Evolutionary conservation across 2,797 vertebrate genomes (phyloP), one percentile per base, ranked within the genome.

Genomic region (Siniperca scherzeri): DNA sequence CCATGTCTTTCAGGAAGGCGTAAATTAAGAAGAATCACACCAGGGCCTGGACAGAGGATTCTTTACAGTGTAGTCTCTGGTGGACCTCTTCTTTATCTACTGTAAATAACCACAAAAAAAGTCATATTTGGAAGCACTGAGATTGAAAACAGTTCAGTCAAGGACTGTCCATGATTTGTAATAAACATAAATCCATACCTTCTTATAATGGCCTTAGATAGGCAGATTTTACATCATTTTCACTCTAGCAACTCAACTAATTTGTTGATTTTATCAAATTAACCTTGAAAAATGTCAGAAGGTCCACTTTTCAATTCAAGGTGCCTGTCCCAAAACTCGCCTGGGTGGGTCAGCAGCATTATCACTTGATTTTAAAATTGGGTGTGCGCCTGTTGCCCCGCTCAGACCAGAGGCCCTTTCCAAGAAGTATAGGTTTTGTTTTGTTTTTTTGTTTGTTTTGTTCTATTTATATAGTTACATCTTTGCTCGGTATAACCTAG

Each of bases 21-120:
- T 33, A 76, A 65, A 81, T 68, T 48, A 57, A 80, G 61, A 80
- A 57, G 70, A 74, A 80, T 77, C 22, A 27, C 53, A 74, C 42
- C 62, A n/a, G 10, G 1, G 25, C 25, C 4, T 16, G 14, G 60
- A 46, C 46, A 61, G 60, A 86, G 1, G 9, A 48, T 36, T 73
- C n/a, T 57, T 62, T 1, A 72, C 19, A 66, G 59, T 38, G 25
- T 82, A 0, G 70, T 89, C 30, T 91, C 91, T 52, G 70, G 74
- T 74, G 86, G 89, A 70, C 88, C 89, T 76, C 42, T 90, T 48
- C 16, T 84, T 52, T 86, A 81, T 76, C 25, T 40, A 5, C 59
- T 87, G n/a, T 86, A 71, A 81, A 75, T 17, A 21, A 71, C 3
- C 11, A n/a, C 3, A 48, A 40, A 33, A 48, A 13, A 65, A 33